Conservation (phyloP, 2,113 vertebrate species). For the Prunella himalayana region DNA sequence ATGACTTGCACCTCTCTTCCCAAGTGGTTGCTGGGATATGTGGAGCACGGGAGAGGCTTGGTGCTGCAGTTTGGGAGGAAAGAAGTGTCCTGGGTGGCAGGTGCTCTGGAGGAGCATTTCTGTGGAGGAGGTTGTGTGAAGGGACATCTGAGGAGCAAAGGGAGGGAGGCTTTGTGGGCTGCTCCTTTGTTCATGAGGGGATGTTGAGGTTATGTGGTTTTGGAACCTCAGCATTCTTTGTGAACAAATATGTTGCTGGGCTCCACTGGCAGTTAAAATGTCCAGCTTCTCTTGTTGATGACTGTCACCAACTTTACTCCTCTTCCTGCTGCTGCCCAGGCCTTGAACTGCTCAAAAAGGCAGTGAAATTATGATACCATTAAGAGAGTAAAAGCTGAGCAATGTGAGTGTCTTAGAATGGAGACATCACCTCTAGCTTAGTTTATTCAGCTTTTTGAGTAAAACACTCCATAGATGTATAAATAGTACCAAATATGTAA, state of each 20-base stretch:
- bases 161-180: background rate
- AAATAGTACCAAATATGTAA: background rate
- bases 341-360: background rate
- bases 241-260: background rate
- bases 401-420: background rate
- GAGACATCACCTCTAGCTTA: background rate
- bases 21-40: background rate
- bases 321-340: background rate
- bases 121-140: background rate
- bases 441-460: background rate
- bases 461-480: background rate
- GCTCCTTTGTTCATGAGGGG: background rate
- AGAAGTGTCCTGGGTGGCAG: background rate
- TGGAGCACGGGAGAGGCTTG: accelerated
- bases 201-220: background rate
- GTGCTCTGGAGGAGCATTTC: background rate
- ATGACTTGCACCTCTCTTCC: background rate
- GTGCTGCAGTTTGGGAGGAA: background rate
- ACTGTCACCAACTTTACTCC: background rate
- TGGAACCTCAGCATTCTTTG: background rate
- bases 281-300: background rate
- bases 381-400: background rate
- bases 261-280: background rate
- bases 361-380: background rate
- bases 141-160: background rate